These are phyloP conservation scores for Meganola albula DNA, from an alignment of 2,888 invertebrate genomes.

Conservation along the genomic window DNA sequence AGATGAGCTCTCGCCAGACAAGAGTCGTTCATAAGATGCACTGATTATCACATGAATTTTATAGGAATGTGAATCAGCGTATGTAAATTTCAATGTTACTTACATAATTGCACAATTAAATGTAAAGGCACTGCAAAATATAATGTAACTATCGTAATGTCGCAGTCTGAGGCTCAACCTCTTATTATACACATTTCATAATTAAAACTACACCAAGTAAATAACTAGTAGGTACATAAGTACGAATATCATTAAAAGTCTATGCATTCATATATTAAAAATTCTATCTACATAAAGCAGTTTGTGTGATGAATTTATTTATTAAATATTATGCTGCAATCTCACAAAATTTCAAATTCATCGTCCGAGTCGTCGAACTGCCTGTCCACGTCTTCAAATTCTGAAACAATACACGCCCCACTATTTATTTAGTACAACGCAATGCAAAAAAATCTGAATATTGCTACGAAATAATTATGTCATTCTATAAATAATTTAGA, in stretches of 20 bases:
- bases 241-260: constrained; percentile 18
- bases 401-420: no score
- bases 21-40: constrained; percentile 23
- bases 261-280: constrained; percentile 16
- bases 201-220: no score
- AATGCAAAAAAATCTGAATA: no score
- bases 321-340: constrained; percentile 7
- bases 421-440: no score
- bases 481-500: no score
- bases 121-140: constrained; percentile 48
- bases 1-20: constrained; percentile 29
- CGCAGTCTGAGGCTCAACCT: no score
- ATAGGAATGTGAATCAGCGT: constrained; percentile 34
- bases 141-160: constrained; percentile 22
- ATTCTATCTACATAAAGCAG: constrained; percentile 18
- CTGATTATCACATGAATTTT: constrained; percentile 28
- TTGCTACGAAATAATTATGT: no score
- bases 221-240: constrained; percentile 17
- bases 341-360: constrained; percentile 89
- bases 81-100: constrained; percentile 15
- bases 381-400: constrained; percentile 79
- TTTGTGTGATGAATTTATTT: constrained; percentile 20
- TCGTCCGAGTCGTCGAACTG: constrained; percentile 87
- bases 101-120: constrained; percentile 30
- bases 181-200: no score